Conservation (phyloP, 2,797 vertebrate species). For the Squalus acanthias region DNA sequence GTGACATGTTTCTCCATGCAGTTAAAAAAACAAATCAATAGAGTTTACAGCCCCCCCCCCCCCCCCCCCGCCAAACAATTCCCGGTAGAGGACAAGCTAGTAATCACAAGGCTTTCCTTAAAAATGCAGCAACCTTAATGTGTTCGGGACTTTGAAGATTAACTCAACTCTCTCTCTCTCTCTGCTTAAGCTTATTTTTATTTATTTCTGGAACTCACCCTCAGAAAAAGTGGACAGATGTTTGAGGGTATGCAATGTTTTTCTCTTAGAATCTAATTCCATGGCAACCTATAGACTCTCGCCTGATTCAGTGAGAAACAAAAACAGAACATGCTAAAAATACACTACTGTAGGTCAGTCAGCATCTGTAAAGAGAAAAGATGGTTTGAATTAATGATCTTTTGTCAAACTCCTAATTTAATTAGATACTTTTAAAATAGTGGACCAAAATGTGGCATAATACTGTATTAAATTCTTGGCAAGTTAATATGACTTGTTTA, state of each 20-base stretch:
- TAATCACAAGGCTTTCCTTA: background rate
- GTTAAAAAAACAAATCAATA: background rate
- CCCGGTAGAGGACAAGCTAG: background rate
- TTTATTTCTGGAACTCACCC: background rate
- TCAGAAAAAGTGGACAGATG: background rate
- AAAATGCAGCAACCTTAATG: background rate
- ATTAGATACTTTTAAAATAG: background rate
- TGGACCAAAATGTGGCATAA: background rate
- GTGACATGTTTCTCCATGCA: background rate
- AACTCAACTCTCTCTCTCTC: background rate
- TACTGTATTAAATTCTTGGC: background rate
- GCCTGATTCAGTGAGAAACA: background rate
- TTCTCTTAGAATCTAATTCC: background rate
- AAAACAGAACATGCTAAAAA: background rate
- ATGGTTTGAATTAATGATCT: background rate
- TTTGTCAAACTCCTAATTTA: background rate
- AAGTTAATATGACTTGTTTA: background rate
- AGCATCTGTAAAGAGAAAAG: background rate
- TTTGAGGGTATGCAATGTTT: background rate
- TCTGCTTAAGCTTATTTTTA: background rate
- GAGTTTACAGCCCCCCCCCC: background rate
- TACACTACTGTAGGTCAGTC: background rate
- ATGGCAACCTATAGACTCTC: background rate
- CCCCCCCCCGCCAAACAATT: no score
- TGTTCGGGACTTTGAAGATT: background rate